These are phyloP conservation scores for Rhynchopsitta pachyrhyncha DNA, from an alignment of 2,113 vertebrate genomes.

Conservation along the genomic window DNA sequence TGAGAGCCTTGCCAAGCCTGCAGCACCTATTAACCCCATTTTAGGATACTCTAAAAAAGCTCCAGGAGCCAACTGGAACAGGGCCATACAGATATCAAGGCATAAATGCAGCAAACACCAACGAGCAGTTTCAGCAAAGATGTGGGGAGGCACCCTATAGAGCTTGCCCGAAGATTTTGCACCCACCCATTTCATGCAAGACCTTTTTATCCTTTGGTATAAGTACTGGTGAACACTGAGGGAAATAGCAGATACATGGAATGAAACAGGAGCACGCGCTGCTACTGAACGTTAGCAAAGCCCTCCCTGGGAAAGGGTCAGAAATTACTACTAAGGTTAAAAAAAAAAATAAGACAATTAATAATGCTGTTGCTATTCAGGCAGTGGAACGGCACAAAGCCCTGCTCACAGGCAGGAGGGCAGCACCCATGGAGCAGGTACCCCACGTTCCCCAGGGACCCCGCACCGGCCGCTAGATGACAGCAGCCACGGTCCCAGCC, in stretches of 20 bases:
- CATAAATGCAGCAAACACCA: neutral
- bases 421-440: neutral
- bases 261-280: neutral
- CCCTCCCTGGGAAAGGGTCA: neutral
- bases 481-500: slow-evolving; percentile 32
- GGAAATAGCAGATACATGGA: neutral
- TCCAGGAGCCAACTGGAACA: neutral
- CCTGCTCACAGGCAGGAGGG: neutral
- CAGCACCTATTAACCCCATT: neutral
- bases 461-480: slow-evolving; percentile 54
- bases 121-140: neutral
- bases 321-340: neutral
- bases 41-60: neutral
- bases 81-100: neutral
- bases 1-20: neutral
- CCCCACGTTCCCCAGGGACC: neutral
- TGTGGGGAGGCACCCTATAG: neutral
- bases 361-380: neutral
- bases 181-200: neutral
- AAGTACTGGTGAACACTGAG: neutral
- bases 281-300: neutral
- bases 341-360: neutral
- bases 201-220: neutral
- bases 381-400: neutral
- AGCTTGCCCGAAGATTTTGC: neutral